Base-by-base conservation (phyloP, 2,113 vertebrate genomes). In the Megalops atlanticus region DNA sequence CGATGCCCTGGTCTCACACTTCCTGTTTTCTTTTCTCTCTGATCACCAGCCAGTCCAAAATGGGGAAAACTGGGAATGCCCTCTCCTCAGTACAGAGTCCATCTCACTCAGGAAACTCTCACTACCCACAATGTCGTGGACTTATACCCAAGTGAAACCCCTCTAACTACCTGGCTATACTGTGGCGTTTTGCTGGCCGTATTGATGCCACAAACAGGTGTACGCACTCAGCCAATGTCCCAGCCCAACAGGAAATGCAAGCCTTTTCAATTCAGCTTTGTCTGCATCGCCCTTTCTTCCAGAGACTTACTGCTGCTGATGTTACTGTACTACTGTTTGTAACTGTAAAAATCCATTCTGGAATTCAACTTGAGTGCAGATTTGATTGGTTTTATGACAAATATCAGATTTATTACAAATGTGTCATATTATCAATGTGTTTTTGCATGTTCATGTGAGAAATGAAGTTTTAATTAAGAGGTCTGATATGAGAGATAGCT, bases 121-220 rank as follows among this genome's bases (percentile, higher is more conserved):
- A 94, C 76, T 95, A 95, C 85, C 94, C 94, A 52, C 93, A 95
- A 88, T 94, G 93, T 84, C 93, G 94, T 77, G 94, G 94, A 81
- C 92, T 95, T 88, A 93, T 95, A 88, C 94, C 94, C 77, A 95
- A 95, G 87, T 95, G 93, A 93, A 24, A n/a, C 58, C 58, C n/a
- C 2, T 84, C 41, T 79, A 38, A 38, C 2, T 82, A 82, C 33
- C 3, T 78, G 33, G 35, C 38, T 78, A 11, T 33, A 36, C n/a
- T 64, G 24, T 18, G 21, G 12, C 47, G 7, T 12, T 31, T 24
- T 15, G n/a, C 24, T 31, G 47, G 11, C 40, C 33, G 27, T 5
- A 41, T 7, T 47, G 74, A 41, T n/a, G 21, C 11, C 6, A 40
- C 3, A 78, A 18, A 33, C 33, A n/a, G n/a, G n/a, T n/a, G n/a